Evolutionary conservation across 2,888 invertebrate genomes (phyloP), one percentile per base, ranked within the genome.

Genomic region (Gisinianus flammeolus): DNA sequence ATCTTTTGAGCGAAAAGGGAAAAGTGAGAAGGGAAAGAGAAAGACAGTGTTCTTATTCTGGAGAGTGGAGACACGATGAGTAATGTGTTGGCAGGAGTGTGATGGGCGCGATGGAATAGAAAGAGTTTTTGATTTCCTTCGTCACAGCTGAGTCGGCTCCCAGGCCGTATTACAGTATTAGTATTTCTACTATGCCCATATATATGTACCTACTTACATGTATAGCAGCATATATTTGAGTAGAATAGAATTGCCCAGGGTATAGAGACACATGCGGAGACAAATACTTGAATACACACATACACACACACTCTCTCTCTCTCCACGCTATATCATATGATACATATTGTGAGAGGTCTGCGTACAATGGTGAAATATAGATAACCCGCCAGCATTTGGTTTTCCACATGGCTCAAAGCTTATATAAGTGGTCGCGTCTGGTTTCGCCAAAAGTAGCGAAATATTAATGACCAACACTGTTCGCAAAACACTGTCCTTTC

Each of bases 121-220:
- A 81, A 83, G 82, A 83, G 82, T 83, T 81, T 83, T 83, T 83
- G 82, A 82, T 83, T 83, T 83, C 81, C 81, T 81, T 78, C 81
- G 81, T 79, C 82, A 82, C 83, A 83, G 83, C 83, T 83, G 83
- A 82, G 80, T 70, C 76, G 66, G 79, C 81, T 83, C 83, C 82
- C 82, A 83, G 77, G 77, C 79, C 72, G 79, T 79, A 79, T 33
- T 73, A 80, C 68, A 69, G n/a, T 12, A 19, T n/a, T 12, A 12
- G 56, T 56, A 22, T 22, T 56, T 0, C 28, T 16, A 58, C 58
- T 2, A 19, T 58, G 8, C 22, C 8, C 10, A 58, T 58, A 58
- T 58, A 10, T 3, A 26, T 58, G 2, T 58, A 2, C 8, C 22
- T n/a, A 2, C 44, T 44, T 8, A 35, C 12, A 35, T 12, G 6